Base-by-base conservation (phyloP, 2,113 vertebrate species). In the Pteropus alecto region DNA sequence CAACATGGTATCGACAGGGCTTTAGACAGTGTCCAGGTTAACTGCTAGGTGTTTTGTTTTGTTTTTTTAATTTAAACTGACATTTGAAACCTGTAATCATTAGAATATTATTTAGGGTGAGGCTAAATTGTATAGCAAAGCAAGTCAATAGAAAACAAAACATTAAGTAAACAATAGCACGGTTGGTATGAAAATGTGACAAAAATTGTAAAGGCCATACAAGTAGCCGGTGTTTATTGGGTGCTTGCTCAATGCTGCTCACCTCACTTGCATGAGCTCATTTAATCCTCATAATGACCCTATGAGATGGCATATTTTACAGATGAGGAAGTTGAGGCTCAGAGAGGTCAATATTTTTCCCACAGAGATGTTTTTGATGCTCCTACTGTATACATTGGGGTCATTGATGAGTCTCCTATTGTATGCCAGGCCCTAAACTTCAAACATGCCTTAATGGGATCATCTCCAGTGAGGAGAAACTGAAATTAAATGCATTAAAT, bases 1-100 rank as follows among this genome's bases (percentile, higher is more conserved):
- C 30, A 2, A 22, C 10, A 43, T 3, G 5, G 5, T 3, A 15
- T 38, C 21, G 3, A 0, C 5, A 1, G 10, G 30, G 30, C 65
- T 48, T 35, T 56, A 33, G 38, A 41, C 30, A 18, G 65, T 5
- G 35, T 24, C 67, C 65, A 3, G 35, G 6, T 10, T 38, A 35
- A 43, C 2, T 46, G 43, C n/a, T 19, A 19, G 35, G 4, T 26
- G 48, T 33, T 41, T 48, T 8, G 4, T 28, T 70, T 51, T 9
- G 43, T 46, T 60, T 51, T 51, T 51, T 46, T 11, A 12, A 58
- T 74, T 22, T 63, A 46, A 58, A 85, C 54, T n/a, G 43, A 41
- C 6, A 8, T 26, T 38, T 58, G 51, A 91, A 91, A 71, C 11
- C 9, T 71, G 28, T 46, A 63, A 30, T 26, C 16, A 63, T 63